These are phyloP conservation scores for Zygothrica quintamaculata DNA, from an alignment of 2,888 invertebrate genomes.

Conservation along the genomic window DNA sequence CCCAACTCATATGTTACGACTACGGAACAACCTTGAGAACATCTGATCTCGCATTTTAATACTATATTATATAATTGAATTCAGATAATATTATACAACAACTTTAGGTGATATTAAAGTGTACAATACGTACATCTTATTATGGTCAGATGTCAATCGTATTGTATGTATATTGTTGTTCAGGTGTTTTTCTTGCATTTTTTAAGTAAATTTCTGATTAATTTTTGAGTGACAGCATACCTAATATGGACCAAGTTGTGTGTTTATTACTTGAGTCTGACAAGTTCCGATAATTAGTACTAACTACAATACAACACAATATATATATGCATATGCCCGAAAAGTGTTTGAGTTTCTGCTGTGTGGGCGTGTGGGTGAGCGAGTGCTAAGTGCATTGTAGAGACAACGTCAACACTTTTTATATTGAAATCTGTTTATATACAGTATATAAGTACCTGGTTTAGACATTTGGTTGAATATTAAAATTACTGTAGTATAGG, in stretches of 20 bases:
- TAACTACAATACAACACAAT: slow-evolving; percentile 43
- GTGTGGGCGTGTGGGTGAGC: slow-evolving; percentile 28
- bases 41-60: slow-evolving; percentile 76
- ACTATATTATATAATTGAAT: not conserved
- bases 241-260: slow-evolving; percentile 51
- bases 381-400: slow-evolving; percentile 58
- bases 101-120: not conserved
- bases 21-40: slow-evolving; percentile 73
- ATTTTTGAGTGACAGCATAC: slow-evolving; percentile 62
- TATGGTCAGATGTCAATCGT: slow-evolving; percentile 25
- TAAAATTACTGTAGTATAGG: slow-evolving; percentile 36
- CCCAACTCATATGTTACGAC: slow-evolving; percentile 81
- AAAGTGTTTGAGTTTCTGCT: slow-evolving; percentile 17
- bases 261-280: slow-evolving; percentile 4
- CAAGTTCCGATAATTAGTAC: slow-evolving; percentile 59
- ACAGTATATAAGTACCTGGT: slow-evolving; percentile 27
- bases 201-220: slow-evolving; percentile 35
- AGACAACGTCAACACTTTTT: slow-evolving; percentile 42
- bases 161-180: not conserved
- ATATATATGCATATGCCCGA: too few relatives aligned
- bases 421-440: slow-evolving; percentile 16
- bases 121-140: slow-evolving; percentile 2
- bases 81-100: not conserved
- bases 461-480: slow-evolving; percentile 7
- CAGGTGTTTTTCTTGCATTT: slow-evolving; percentile 14